Percentiles rank a stretch among this genome's conserved stretches.
These are phyloP conservation scores for Nasonia oneida DNA, from an alignment of 2,888 invertebrate species.

Conservation along the genomic window DNA sequence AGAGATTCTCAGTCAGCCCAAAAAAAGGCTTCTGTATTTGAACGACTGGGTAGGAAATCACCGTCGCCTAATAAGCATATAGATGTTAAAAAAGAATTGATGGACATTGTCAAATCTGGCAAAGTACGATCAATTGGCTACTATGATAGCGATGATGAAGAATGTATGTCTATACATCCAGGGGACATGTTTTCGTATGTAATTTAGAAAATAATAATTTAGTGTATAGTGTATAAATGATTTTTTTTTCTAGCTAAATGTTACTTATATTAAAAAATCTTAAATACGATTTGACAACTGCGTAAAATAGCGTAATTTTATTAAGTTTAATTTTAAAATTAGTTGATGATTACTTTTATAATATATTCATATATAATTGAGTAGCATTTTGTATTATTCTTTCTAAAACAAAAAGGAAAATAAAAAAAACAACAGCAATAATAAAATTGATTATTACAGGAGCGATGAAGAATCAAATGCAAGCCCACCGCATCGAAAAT, in stretches of 20 bases:
- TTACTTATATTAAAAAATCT: neutral
- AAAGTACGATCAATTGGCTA: neutral
- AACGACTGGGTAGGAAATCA: conserved; percentile 36
- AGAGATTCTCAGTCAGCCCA: neutral
- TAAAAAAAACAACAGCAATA: neutral
- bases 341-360: too few species aligned
- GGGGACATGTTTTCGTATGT: conserved; percentile 50
- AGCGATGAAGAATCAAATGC: conserved; percentile 46
- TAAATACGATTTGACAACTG: neutral
- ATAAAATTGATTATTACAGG: neutral
- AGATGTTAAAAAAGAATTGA: neutral
- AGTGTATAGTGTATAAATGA: too few species aligned
- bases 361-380: too few species aligned
- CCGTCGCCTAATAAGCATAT: neutral
- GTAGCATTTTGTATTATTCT: neutral
- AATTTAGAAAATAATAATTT: too few species aligned
- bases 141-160: conserved; percentile 40
- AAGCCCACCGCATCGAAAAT: conserved; percentile 56
- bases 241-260: neutral
- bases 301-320: too few species aligned
- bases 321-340: too few species aligned
- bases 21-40: conserved; percentile 34
- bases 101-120: conserved; percentile 23
- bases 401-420: neutral
- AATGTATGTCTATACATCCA: conserved; percentile 43